Conservation (phyloP, 2,113 vertebrate species). For the Monopterus albus region DNA sequence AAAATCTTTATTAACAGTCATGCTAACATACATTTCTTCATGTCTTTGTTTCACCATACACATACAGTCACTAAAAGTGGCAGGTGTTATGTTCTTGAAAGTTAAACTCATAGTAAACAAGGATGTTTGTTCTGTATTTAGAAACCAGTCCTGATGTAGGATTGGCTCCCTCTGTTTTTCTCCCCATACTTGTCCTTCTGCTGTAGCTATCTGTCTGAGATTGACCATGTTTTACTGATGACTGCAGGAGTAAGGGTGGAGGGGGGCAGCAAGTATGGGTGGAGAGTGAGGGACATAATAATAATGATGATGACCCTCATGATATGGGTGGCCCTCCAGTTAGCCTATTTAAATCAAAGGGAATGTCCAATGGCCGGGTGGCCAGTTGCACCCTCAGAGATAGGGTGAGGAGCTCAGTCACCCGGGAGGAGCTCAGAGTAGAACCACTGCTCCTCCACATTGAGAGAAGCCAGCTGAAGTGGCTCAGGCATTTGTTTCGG, state of each 20-base stretch:
- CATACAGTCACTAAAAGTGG: slow-evolving; percentile 9
- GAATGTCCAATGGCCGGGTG: slow-evolving; percentile 2
- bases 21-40: not conserved
- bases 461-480: too few relatives aligned
- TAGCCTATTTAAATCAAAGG: slow-evolving; percentile 15
- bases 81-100: slow-evolving; percentile 30
- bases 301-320: not conserved
- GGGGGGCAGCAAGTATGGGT: not conserved
- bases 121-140: slow-evolving; percentile 36
- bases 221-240: slow-evolving; percentile 8
- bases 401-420: too few relatives aligned
- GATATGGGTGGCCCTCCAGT: not conserved
- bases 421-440: too few relatives aligned
- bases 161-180: slow-evolving; percentile 12
- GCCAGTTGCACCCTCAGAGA: too few relatives aligned
- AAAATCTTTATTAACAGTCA: not conserved
- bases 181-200: slow-evolving; percentile 3
- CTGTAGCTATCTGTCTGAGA: slow-evolving; percentile 11
- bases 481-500: too few relatives aligned
- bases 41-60: not conserved
- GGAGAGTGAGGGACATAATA: slow-evolving; percentile 5
- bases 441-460: too few relatives aligned
- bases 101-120: slow-evolving; percentile 34
- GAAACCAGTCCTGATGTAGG: not conserved
- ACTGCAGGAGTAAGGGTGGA: too few relatives aligned